These are phyloP conservation scores for Melipona bicolor DNA, from an alignment of 2,888 invertebrate species.

Conservation along the genomic window DNA sequence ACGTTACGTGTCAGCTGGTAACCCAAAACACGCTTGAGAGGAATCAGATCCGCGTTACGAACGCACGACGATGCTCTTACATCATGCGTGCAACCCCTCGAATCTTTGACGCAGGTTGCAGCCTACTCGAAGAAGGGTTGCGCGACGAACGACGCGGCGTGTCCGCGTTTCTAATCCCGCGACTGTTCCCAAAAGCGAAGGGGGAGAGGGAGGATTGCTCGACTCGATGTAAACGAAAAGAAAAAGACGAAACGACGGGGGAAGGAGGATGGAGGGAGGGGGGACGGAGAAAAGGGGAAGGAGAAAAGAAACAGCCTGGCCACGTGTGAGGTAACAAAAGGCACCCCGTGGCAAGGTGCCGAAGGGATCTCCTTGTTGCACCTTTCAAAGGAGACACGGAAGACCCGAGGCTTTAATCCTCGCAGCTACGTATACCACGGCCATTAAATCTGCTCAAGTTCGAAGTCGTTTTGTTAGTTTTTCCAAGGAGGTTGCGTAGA, in stretches of 20 bases:
- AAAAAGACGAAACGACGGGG: constrained; percentile 1
- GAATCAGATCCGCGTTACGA: constrained; percentile 52
- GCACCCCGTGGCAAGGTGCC: constrained; percentile 80
- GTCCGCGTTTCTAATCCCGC: constrained; percentile 14
- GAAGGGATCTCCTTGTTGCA: constrained; percentile 68
- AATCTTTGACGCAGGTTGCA: constrained; percentile 66
- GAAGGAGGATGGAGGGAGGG: not conserved
- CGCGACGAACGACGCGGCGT: not conserved
- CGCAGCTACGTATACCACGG: constrained; percentile 53
- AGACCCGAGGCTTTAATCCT: constrained; percentile 57
- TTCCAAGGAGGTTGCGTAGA: constrained; percentile 69
- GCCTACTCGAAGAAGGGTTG: constrained; percentile 66
- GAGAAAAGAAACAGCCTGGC: constrained; percentile 71
- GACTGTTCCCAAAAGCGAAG: constrained; percentile 9
- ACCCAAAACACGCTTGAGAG: not conserved
- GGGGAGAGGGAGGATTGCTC: not conserved
- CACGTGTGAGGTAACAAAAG: constrained; percentile 83
- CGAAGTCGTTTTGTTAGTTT: constrained; percentile 80
- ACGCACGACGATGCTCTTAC: constrained; percentile 26
- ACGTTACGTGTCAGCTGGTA: constrained; percentile 9
- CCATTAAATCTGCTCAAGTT: constrained; percentile 77
- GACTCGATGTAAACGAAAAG: constrained; percentile 12
- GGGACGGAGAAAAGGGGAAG: not conserved
- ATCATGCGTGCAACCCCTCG: constrained; percentile 42
- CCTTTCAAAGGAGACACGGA: constrained; percentile 72